Base-by-base conservation (phyloP, 37 sponge, comb jelly and placozoan genomes). In the Crambe crambe region DNA sequence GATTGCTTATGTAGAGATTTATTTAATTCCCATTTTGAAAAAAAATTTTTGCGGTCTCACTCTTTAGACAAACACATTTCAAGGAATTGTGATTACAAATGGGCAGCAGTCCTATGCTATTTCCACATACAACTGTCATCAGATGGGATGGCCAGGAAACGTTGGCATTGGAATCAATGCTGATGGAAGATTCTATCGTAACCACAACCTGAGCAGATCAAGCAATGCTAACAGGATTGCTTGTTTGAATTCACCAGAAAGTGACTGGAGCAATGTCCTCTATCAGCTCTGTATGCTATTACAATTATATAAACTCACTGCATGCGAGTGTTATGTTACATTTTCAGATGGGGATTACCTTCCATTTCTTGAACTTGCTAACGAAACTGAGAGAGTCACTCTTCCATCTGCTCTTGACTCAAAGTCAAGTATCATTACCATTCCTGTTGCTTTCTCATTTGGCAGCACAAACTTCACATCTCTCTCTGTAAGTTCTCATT, bases 261-360 rank as follows among this genome's bases (percentile, higher is more conserved):
- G 51, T 43, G 31, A n/a, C 3, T 72, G 73, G 73, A 72, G 54
- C 54, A 72, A 72, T 72, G 54, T 72, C 3, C 25, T 72, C 18
- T 72, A 44, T 43, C n/a, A 72, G 25, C 54, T 72, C 8, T 41
- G 73, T 72, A 72, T 21, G 73, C 39, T 43, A 2, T 36, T 36
- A 30, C 31, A 8, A 62, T 30, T 62, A 20, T 62, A 8, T 30
- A 20, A 6, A 23, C 4, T 37, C 9, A 21, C 20, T 32, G 30
- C 9, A 29, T 36, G 9, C 8, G 15, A 36, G 21, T 18, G 30
- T 68, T 20, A 68, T 36, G 39, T 36, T 68, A 68, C 4, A 36
- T 36, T 34, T 36, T 36, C 38, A 36, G 69, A 68, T 68, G 38
- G 69, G 8, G 20, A 29, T 20, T 36, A 68, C 9, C 69, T 68